Conservation (phyloP, 1,140 invertebrate species). For the Heliconius melpomene region DNA sequence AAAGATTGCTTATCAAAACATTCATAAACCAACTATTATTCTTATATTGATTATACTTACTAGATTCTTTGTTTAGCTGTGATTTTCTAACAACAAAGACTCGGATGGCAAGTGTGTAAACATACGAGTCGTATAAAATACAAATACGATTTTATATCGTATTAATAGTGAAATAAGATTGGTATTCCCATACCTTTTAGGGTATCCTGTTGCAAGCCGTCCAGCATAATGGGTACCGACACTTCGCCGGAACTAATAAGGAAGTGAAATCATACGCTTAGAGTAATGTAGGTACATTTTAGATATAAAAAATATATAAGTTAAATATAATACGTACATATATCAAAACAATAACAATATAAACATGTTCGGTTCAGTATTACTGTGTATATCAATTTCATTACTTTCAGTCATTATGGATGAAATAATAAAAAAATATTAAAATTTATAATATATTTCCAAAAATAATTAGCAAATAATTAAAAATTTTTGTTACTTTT, state of each 20-base stretch:
- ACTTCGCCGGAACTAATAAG: slow-evolving; percentile 40
- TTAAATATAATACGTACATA: neutral
- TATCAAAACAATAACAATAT: neutral
- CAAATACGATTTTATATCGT: neutral
- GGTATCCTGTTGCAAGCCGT: slow-evolving; percentile 7
- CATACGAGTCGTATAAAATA: neutral
- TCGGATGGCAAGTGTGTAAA: neutral
- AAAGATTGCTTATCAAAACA: neutral
- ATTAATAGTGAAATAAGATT: neutral
- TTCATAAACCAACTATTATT: neutral
- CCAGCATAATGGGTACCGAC: slow-evolving; percentile 17
- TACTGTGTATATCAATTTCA: too few species aligned
- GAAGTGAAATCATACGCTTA: slow-evolving; percentile 31
- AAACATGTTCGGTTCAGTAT: too few species aligned
- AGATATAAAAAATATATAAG: neutral
- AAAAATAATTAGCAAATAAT: too few species aligned
- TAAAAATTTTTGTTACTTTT: too few species aligned
- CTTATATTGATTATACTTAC: neutral
- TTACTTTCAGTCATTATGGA: too few species aligned
- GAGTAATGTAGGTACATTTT: neutral
- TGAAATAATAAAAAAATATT: too few species aligned
- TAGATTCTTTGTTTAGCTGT: neutral
- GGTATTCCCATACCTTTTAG: neutral
- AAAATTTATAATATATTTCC: too few species aligned
- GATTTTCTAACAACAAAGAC: neutral